phyloP scores from a whole-genome alignment of 2,113 vertebrate species.

The Sterna hirundo region DNA sequence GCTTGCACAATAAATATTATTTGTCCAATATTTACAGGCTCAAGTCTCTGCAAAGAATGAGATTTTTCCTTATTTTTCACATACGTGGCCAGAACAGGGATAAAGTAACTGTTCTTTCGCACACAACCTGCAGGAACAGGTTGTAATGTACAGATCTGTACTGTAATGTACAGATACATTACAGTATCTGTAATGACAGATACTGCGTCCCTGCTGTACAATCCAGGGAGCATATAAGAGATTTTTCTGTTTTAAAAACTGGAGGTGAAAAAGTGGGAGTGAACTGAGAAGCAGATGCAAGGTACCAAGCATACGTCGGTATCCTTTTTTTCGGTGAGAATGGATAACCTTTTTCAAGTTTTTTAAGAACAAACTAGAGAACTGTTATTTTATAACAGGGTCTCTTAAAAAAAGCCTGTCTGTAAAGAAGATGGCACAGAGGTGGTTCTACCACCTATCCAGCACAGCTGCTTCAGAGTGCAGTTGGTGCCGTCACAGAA shows the following conservation, averaged over 20 bases:
- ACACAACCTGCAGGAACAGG: background rate
- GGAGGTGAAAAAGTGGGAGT: background rate
- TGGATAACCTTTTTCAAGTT: background rate
- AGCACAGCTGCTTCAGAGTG: background rate
- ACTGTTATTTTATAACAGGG: background rate
- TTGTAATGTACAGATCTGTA: no score
- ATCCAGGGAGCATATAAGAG: background rate
- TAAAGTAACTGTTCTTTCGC: background rate
- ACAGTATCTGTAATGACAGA: no score
- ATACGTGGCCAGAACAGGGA: background rate
- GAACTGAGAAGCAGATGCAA: background rate
- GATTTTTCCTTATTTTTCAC: background rate
- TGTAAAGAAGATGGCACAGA: background rate
- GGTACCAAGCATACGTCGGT: accelerated
- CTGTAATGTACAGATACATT: no score
- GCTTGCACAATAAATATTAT: background rate
- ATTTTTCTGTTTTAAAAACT: background rate
- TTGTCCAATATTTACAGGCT: background rate
- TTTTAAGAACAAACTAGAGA: background rate
- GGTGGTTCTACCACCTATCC: background rate
- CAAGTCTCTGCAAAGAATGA: background rate
- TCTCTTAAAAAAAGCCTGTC: background rate
- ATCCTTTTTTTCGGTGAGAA: background rate
- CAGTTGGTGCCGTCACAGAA: background rate
- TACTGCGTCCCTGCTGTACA: background rate